Evolutionary conservation across 1,140 invertebrate species (phyloP).

Genomic region (Sycophaga agraensis): DNA sequence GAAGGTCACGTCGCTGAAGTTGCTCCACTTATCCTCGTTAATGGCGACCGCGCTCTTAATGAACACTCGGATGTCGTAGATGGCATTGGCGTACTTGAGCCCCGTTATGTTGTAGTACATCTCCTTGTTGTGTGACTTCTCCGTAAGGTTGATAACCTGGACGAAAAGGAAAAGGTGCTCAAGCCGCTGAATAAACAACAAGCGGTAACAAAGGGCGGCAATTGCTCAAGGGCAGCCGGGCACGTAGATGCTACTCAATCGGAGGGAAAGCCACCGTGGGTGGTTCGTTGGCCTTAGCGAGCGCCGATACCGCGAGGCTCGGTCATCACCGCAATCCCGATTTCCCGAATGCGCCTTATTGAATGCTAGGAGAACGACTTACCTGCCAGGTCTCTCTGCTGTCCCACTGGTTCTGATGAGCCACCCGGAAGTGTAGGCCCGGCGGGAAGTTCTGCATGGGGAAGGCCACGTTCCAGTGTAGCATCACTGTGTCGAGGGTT

Average conservation of each 20-base stretch:
- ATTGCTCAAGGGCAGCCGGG: no score
- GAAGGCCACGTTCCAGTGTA: slow-evolving; percentile 64
- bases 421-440: slow-evolving; percentile 63
- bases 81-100: slow-evolving; percentile 65
- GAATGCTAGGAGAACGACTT: no score
- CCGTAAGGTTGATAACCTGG: slow-evolving; percentile 48
- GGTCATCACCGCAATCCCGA: neutral
- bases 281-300: no score
- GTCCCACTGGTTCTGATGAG: slow-evolving; percentile 65
- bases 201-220: no score
- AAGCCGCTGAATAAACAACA: no score
- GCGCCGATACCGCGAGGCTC: no score
- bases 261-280: no score
- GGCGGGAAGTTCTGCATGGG: slow-evolving; percentile 62
- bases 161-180: slow-evolving; percentile 4
- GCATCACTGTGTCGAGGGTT: slow-evolving; percentile 60
- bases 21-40: slow-evolving; percentile 65
- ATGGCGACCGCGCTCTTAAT: slow-evolving; percentile 59
- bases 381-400: slow-evolving; percentile 62
- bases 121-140: slow-evolving; percentile 34
- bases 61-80: slow-evolving; percentile 69
- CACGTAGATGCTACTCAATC: no score
- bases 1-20: slow-evolving; percentile 61
- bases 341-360: neutral
- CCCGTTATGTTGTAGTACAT: slow-evolving; percentile 60